These are phyloP conservation scores for Graptemys geographica DNA, from an alignment of 2,797 vertebrate species.

Conservation along the genomic window DNA sequence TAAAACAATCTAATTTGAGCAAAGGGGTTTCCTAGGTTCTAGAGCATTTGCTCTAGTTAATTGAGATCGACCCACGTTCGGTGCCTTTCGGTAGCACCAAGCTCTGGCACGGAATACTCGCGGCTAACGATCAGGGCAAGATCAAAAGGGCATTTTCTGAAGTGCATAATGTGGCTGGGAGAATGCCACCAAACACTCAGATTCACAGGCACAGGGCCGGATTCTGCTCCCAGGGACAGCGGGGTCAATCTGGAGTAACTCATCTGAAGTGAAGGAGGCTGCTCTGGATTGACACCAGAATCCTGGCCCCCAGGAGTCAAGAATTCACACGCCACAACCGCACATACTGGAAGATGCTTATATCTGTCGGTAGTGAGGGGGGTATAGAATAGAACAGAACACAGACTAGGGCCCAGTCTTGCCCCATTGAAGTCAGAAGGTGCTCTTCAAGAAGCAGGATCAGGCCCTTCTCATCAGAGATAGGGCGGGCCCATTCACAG, in stretches of 20 bases:
- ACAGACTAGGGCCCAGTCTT: background rate
- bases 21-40: constrained; percentile 52
- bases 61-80: constrained; percentile 61
- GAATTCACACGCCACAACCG: background rate
- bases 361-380: background rate
- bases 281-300: background rate
- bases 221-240: accelerated
- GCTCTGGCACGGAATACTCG: constrained; percentile 61
- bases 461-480: background rate
- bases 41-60: constrained; percentile 61
- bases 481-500: background rate
- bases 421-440: background rate
- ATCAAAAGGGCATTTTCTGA: constrained; percentile 50
- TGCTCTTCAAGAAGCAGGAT: background rate
- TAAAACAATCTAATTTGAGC: constrained; percentile 62
- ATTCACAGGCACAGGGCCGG: background rate
- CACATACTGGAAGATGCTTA: background rate
- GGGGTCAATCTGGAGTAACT: background rate
- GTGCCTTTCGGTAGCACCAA: constrained; percentile 59
- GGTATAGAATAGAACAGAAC: background rate
- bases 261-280: background rate
- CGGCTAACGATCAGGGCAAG: constrained; percentile 44
- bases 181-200: background rate
- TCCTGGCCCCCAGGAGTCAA: background rate
- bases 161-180: background rate